These are phyloP conservation scores for Peucedramus taeniatus DNA, from an alignment of 2,113 vertebrate species.

Conservation along the genomic window DNA sequence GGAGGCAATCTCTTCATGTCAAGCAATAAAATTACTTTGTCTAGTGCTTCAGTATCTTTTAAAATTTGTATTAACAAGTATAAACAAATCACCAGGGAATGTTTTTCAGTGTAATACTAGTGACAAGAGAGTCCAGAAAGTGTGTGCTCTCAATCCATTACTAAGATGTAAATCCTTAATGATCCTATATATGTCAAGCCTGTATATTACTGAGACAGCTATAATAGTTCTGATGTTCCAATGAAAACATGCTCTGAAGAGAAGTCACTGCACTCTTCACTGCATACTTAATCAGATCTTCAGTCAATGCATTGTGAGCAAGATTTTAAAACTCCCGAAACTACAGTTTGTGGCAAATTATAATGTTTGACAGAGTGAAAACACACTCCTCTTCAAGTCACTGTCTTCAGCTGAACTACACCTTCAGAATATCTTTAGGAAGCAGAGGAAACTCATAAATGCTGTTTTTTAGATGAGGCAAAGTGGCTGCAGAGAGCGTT, in stretches of 20 bases:
- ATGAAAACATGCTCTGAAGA: background rate
- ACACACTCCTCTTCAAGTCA: slow-evolving; percentile 12
- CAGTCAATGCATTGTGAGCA: background rate
- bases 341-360: slow-evolving; percentile 16
- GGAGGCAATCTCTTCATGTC: background rate
- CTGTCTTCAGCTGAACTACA: background rate
- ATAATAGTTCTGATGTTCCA: background rate
- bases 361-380: slow-evolving; percentile 1
- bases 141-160: background rate
- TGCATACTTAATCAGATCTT: background rate
- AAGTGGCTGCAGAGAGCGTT: background rate
- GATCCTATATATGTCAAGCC: background rate
- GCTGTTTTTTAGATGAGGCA: background rate
- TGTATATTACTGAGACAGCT: slow-evolving; percentile 7
- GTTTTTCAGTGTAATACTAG: background rate
- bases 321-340: background rate
- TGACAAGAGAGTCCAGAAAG: background rate
- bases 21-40: background rate
- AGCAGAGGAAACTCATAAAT: background rate
- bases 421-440: background rate
- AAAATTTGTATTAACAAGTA: background rate
- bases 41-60: background rate
- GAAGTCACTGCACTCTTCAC: background rate
- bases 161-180: slow-evolving; percentile 14
- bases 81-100: background rate